A percentile compares a stretch with the other conserved stretches of the same genome.
Evolutionary conservation across 2,888 invertebrate species (phyloP).

Genomic region (Unio pictorum): DNA sequence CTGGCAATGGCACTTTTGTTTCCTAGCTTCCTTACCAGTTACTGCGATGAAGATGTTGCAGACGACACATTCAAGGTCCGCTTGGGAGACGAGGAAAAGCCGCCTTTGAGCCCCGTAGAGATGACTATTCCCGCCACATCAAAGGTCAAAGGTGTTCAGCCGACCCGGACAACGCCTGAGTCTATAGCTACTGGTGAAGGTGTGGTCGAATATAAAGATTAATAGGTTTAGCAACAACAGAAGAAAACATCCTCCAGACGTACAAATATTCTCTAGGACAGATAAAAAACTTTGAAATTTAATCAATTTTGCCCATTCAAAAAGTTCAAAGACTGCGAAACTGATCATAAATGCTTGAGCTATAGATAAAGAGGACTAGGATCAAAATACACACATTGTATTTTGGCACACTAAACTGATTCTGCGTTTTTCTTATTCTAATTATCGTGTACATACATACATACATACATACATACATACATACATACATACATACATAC

Average conservation of each 20-base stretch:
- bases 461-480: no score
- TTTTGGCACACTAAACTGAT: no score
- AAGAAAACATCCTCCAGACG: not conserved
- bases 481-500: no score
- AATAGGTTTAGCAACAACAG: not conserved
- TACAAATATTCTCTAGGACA: no score
- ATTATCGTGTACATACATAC: no score
- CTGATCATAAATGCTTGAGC: no score
- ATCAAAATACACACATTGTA: no score
- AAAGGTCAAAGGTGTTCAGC: constrained; percentile 69
- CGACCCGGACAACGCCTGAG: constrained; percentile 58
- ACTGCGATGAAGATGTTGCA: constrained; percentile 67
- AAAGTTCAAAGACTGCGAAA: no score
- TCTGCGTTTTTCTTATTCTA: no score
- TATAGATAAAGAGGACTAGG: no score
- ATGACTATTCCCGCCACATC: constrained; percentile 69
- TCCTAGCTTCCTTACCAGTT: constrained; percentile 72
- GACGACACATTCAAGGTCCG: constrained; percentile 59
- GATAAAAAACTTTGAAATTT: no score
- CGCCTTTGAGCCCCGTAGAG: constrained; percentile 60
- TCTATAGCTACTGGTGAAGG: constrained; percentile 54
- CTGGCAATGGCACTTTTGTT: constrained; percentile 72
- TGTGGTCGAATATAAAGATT: constrained; percentile 32
- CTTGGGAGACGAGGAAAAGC: constrained; percentile 50
- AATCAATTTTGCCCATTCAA: no score